Evolutionary conservation across 2,797 vertebrate genomes (phyloP).

Genomic region (Anabas testudineus): DNA sequence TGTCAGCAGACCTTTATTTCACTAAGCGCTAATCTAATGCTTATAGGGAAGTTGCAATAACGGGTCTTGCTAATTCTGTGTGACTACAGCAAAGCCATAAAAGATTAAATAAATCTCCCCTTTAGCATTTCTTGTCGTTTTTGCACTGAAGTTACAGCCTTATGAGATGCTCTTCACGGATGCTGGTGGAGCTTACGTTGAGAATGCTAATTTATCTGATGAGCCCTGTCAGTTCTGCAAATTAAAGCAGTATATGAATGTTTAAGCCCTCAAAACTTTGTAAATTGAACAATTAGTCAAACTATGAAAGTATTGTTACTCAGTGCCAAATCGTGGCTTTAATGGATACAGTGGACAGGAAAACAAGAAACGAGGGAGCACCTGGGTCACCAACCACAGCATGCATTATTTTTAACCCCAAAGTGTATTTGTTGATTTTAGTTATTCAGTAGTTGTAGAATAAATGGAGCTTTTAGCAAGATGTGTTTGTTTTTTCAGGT

Average conservation of each 20-base stretch:
- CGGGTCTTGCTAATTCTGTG: not conserved
- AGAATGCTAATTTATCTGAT: constrained; percentile 12
- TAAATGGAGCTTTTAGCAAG: not conserved
- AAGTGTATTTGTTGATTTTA: too few relatives aligned
- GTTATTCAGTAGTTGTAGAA: too few relatives aligned
- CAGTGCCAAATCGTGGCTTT: not conserved
- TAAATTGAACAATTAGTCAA: not conserved
- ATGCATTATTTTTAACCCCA: too few relatives aligned
- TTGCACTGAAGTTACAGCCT: not conserved
- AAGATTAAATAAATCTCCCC: constrained; percentile 13
- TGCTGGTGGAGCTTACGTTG: not conserved
- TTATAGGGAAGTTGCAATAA: not conserved
- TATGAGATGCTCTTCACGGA: constrained; percentile 2
- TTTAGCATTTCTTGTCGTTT: not conserved
- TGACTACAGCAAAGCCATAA: not conserved
- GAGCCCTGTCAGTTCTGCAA: constrained; percentile 21
- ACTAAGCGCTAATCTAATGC: not conserved
- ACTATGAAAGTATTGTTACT: not conserved
- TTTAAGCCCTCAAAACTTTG: too few relatives aligned
- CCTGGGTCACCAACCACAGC: too few relatives aligned
- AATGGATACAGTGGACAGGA: too few relatives aligned
- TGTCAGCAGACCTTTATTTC: not conserved
- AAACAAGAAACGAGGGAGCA: too few relatives aligned
- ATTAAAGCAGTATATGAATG: not conserved
- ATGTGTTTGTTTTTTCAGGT: constrained; percentile 80